phyloP scores from a whole-genome alignment of 30 jellyfish, hydroid and myxozoan species.

The Catostylus mosaicus region DNA sequence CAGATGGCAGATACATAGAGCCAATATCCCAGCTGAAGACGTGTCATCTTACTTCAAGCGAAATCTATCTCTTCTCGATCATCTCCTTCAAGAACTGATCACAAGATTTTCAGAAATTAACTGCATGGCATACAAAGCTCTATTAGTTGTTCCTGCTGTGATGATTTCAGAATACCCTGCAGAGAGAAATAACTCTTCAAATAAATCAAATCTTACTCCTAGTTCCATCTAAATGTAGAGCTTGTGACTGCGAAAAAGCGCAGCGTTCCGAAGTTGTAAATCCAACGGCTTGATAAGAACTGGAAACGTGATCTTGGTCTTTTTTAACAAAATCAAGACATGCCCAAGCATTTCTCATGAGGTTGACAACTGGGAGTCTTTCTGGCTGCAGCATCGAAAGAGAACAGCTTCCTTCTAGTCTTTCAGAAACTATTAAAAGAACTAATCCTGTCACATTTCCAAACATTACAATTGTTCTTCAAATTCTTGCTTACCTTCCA shows the following conservation, averaged over 20 bases:
- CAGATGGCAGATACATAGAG: neutral
- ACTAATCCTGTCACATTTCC: neutral
- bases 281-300: slow-evolving; percentile 15
- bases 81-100: slow-evolving; percentile 9
- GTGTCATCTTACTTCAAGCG: neutral
- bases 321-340: slow-evolving; percentile 2
- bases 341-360: slow-evolving; percentile 28
- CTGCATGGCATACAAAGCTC: slow-evolving; percentile 12
- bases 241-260: neutral
- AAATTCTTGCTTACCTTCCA: slow-evolving; percentile 19
- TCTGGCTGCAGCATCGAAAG: slow-evolving; percentile 4
- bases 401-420: slow-evolving; percentile 3
- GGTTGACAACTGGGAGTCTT: slow-evolving; percentile 38
- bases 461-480: slow-evolving; percentile 2
- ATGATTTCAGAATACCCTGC: neutral
- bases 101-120: neutral
- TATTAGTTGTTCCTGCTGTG: slow-evolving; percentile 6
- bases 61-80: slow-evolving; percentile 24
- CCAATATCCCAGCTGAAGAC: slow-evolving; percentile 4
- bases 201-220: neutral
- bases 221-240: neutral
- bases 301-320: slow-evolving; percentile 14
- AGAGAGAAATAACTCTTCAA: slow-evolving; percentile 8
- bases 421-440: neutral
- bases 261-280: neutral